Percentiles rank a stretch among this genome's conserved stretches.
These are phyloP conservation scores for Empis stercorea DNA, from an alignment of 2,888 invertebrate genomes.

Conservation along the genomic window DNA sequence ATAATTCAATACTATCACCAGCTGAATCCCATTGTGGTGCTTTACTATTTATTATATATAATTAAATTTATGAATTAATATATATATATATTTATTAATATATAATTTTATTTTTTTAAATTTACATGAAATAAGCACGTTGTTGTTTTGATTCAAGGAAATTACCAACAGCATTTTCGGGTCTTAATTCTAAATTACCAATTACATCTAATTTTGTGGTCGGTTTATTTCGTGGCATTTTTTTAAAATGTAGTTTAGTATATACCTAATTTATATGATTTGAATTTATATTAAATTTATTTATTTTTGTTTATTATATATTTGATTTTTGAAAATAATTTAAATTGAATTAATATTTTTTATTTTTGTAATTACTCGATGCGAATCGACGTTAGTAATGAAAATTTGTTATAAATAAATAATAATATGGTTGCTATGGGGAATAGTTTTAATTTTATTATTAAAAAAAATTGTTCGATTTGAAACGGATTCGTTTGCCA, in stretches of 20 bases:
- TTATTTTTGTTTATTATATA: too few species aligned
- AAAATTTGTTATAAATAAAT: neutral
- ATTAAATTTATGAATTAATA: neutral
- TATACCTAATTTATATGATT: too few species aligned
- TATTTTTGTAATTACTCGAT: too few species aligned
- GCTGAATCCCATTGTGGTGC: conserved; percentile 33
- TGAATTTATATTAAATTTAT: too few species aligned
- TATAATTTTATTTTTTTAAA: neutral
- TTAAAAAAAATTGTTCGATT: too few species aligned
- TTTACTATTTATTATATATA: conserved; percentile 19
- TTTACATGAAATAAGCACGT: conserved; percentile 29
- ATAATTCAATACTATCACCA: conserved; percentile 29
- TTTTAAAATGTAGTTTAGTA: too few species aligned
- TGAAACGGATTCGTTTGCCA: too few species aligned
- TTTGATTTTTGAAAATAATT: too few species aligned
- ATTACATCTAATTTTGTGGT: conserved; percentile 30
- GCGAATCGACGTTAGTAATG: too few species aligned
- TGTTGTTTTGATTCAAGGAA: conserved; percentile 29
- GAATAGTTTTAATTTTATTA: too few species aligned
- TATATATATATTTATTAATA: neutral
- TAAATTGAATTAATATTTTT: too few species aligned
- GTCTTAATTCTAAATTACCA: conserved; percentile 29
- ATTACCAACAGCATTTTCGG: conserved; percentile 27
- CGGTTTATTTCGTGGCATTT: conserved; percentile 31
- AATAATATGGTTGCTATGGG: neutral